Evolutionary conservation across 2,888 invertebrate genomes (phyloP), one percentile per base, ranked within the genome.

Genomic region (Phaedon cochleariae): DNA sequence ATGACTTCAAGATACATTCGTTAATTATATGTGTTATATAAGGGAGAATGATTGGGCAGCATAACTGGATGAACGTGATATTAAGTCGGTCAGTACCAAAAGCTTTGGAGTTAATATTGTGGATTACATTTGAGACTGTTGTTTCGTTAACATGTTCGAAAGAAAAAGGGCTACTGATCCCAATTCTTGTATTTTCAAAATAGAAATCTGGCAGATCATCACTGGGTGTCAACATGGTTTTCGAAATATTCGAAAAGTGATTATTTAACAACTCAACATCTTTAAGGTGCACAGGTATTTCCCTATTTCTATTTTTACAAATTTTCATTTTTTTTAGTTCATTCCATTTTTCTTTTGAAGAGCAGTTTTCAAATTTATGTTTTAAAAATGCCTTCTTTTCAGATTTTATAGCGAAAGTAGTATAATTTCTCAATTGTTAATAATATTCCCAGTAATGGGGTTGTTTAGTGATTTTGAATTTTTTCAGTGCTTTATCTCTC

Each of bases 281-380:
- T 54, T 18, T 55, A 20, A 34, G 37, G 34, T 55, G 2, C 37
- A 18, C 4, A 1, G 26, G 26, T 53, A 12, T 34, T 34, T 34
- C 34, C 29, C 7, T 34, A 2, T 34, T 53, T 53, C 17, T 53
- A 15, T 29, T 29, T 29, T 29, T 26, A 34, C 53, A 53, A 29
- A 26, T n/a, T 2, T 55, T 55, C n/a, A 55, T 3, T 55, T 37
- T 55, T 55, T 55, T 55, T 17, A 37, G 37, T 55, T 53, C 53
- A 4, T 53, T 26, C 29, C 53, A 29, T 53, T 53, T 29, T 53
- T 52, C 1, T 21, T 53, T 12, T 31, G 7, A 22, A 9, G 29
- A 31, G 29, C 20, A 54, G 21, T 54, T 54, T 54, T 54, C 15
- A n/a, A 45, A 41, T 45, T 57, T 57, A 12, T 57, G n/a, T 41